Conservation (phyloP, 2,113 vertebrate species). For the Alligator sinensis region DNA sequence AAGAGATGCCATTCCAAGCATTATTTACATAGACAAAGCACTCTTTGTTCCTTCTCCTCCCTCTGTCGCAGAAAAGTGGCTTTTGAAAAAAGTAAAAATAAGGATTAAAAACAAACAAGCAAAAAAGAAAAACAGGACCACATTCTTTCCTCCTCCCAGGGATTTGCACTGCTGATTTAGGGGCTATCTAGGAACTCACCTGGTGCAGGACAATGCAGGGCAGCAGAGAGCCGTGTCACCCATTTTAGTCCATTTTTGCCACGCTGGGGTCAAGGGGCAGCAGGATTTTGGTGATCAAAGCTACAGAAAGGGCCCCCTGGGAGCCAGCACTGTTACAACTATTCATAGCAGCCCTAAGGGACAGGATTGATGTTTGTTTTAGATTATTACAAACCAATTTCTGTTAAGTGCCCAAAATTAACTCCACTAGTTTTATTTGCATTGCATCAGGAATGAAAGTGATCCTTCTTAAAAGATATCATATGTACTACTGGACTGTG, state of each 20-base stretch:
- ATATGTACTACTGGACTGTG: too few relatives aligned
- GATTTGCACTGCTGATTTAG: background rate
- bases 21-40: background rate
- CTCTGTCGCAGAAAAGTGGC: background rate
- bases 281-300: background rate
- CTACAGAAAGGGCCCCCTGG: background rate
- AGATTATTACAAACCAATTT: background rate
- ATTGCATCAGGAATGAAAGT: background rate
- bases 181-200: background rate
- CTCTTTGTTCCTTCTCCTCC: background rate
- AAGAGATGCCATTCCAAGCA: background rate
- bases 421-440: background rate
- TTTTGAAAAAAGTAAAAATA: fast-evolving
- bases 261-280: background rate
- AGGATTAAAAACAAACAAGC: background rate
- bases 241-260: background rate
- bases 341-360: background rate
- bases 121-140: background rate
- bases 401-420: background rate
- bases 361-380: background rate
- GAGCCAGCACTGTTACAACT: background rate
- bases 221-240: background rate
- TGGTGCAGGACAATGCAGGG: background rate
- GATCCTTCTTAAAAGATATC: background rate
- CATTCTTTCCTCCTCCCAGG: too few relatives aligned